Conservation (phyloP, 2,113 vertebrate genomes). For the Anthoscopus minutus region DNA sequence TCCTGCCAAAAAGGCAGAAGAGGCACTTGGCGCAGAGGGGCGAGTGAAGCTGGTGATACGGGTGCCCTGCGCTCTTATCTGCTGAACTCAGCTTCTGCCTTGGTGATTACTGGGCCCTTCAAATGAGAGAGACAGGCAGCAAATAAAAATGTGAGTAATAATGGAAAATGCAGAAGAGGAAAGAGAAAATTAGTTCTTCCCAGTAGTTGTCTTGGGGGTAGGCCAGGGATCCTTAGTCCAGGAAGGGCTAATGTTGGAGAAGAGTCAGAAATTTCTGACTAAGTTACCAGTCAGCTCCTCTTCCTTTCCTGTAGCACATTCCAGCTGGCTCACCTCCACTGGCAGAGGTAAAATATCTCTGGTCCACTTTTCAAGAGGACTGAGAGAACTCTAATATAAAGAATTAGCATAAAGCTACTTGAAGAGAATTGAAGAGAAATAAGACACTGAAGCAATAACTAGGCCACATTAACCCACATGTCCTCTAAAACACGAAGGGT, state of each 20-base stretch:
- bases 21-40: background rate
- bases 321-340: slow-evolving; percentile 42
- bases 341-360: slow-evolving; percentile 25
- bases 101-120: background rate
- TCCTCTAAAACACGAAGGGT: slow-evolving; percentile 35
- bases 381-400: background rate
- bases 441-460: background rate
- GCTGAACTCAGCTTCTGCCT: background rate
- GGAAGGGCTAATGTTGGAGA: slow-evolving; percentile 5
- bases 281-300: slow-evolving; percentile 1
- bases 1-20: background rate
- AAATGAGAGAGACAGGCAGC: background rate
- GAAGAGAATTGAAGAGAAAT: slow-evolving; percentile 4
- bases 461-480: background rate
- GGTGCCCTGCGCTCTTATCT: background rate
- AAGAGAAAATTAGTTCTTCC: background rate
- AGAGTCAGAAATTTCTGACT: slow-evolving; percentile 17
- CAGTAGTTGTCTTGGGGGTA: background rate
- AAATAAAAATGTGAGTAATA: background rate
- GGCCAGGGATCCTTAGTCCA: background rate
- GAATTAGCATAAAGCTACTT: background rate
- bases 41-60: fast-evolving
- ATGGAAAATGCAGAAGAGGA: slow-evolving; percentile 3
- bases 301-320: slow-evolving; percentile 15
- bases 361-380: background rate